Base-by-base conservation (phyloP, 2,888 invertebrate species). In the Apotomis turbidana region DNA sequence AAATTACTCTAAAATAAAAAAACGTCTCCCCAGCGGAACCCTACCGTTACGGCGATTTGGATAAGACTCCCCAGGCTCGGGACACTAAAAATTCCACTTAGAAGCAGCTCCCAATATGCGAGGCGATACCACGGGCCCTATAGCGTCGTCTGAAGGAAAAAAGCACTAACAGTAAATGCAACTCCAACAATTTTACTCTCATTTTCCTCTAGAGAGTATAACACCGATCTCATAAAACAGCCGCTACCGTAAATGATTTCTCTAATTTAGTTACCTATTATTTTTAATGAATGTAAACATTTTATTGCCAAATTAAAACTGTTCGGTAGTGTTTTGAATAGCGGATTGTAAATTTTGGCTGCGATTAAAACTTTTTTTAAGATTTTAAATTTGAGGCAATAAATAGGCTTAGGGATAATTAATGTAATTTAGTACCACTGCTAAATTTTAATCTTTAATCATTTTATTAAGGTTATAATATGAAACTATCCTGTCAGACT, bases 1-100 rank as follows among this genome's bases (percentile, higher is more conserved):
- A 90, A 90, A 90, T 90, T 90, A 90, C 90, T 90, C 86, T 90
- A 90, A 90, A 90, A 90, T 90, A 90, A 89, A 90, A 82, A 89
- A 88, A 63, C 85, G 82, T 80, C 85, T 85, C 87, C 88, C 88
- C 83, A 83, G 75, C 79, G 82, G 84, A 84, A 86, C 88, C 90
- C 90, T 84, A 87, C 85, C 84, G 90, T 89, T 87, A 85, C 89
- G 88, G 88, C 88, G 89, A 90, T 90, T 90, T 90, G 89, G 89
- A 86, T 90, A 89, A 89, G 85, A 85, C 87, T 87, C 89, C 88
- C 89, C 82, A 74, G 87, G 83, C 83, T 80, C 82, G 83, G 81
- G 83, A 86, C 86, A 87, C 87, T 88, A 90, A 89, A 90, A 88
- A 90, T 88, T 89, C 89, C 89, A 86, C 88, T 88, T 85, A 86